These are phyloP conservation scores for Edolisoma coerulescens DNA, from an alignment of 2,113 vertebrate species.

Conservation along the genomic window DNA sequence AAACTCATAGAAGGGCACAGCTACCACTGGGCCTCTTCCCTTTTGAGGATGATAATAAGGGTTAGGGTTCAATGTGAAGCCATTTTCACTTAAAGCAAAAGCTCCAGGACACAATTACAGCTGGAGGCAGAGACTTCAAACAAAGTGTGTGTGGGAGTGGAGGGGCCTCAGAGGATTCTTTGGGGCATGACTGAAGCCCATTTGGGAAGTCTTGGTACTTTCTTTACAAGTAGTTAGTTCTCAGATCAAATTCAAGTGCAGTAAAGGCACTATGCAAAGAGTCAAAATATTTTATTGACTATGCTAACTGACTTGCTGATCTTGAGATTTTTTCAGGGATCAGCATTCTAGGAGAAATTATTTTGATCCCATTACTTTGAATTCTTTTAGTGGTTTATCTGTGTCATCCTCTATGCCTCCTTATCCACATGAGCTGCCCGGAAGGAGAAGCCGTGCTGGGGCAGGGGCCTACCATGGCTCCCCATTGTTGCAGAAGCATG, in stretches of 20 bases:
- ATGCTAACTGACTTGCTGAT: background rate
- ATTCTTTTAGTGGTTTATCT: background rate
- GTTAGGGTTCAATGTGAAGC: background rate
- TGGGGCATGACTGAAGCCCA: background rate
- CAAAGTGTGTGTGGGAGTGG: background rate
- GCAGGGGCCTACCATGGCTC: background rate
- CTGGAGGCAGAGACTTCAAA: background rate
- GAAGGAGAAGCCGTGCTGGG: background rate
- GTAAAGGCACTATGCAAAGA: background rate
- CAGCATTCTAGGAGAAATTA: background rate
- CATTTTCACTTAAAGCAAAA: conserved; percentile 8
- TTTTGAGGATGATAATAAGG: background rate
- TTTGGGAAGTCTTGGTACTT: background rate
- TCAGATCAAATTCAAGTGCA: background rate
- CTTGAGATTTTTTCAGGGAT: background rate
- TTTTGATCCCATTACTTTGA: background rate
- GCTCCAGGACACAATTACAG: background rate
- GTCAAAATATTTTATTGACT: background rate
- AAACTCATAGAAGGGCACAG: background rate
- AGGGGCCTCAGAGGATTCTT: background rate
- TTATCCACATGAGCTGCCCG: fast-evolving
- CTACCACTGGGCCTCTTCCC: background rate
- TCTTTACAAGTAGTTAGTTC: background rate
- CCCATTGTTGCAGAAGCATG: conserved; percentile 24
- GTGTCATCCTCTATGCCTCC: background rate